These are phyloP conservation scores for Acleris sparsana DNA, from an alignment of 2,888 invertebrate species.

Conservation along the genomic window DNA sequence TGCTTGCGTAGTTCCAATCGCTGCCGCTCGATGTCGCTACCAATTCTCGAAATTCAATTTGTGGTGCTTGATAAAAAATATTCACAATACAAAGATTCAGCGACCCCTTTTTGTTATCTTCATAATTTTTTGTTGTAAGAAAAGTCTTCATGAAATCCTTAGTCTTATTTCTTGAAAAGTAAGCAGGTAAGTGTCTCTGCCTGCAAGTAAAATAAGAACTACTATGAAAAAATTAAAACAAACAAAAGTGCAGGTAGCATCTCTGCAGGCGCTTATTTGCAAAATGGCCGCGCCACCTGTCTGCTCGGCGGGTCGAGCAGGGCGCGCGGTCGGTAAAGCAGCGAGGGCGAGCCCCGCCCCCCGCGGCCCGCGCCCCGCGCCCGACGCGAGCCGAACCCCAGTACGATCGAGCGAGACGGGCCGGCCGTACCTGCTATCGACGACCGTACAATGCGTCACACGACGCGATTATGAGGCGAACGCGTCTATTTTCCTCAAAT, in stretches of 20 bases:
- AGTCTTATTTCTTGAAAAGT: neutral
- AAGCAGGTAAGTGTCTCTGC: neutral
- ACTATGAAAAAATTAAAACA: slow-evolving; percentile 33
- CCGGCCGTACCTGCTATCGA: slow-evolving; percentile 64
- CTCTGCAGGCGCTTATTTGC: slow-evolving; percentile 43
- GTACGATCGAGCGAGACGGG: slow-evolving; percentile 79
- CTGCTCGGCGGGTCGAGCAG: slow-evolving; percentile 57
- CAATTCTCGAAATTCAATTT: neutral
- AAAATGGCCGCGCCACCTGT: slow-evolving; percentile 67
- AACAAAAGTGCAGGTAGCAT: slow-evolving; percentile 35
- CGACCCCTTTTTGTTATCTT: neutral
- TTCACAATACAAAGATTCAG: neutral
- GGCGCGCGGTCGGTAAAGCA: slow-evolving; percentile 52
- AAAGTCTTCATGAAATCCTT: too few species aligned
- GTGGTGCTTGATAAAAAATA: neutral
- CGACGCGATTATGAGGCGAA: slow-evolving; percentile 74
- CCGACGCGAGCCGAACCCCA: slow-evolving; percentile 56
- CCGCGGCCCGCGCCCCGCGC: slow-evolving; percentile 56
- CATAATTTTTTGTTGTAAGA: too few species aligned
- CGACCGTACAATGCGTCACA: slow-evolving; percentile 63
- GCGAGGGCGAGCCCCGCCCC: slow-evolving; percentile 48
- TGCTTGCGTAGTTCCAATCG: neutral
- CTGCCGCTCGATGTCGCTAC: slow-evolving; percentile 22
- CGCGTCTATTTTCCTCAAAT: slow-evolving; percentile 63
- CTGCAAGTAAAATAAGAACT: neutral